Evolutionary conservation across 53 echinoderm and acorn worm genomes (phyloP), one percentile per base, ranked within the genome.

Genomic region (Paelopatides confundens): DNA sequence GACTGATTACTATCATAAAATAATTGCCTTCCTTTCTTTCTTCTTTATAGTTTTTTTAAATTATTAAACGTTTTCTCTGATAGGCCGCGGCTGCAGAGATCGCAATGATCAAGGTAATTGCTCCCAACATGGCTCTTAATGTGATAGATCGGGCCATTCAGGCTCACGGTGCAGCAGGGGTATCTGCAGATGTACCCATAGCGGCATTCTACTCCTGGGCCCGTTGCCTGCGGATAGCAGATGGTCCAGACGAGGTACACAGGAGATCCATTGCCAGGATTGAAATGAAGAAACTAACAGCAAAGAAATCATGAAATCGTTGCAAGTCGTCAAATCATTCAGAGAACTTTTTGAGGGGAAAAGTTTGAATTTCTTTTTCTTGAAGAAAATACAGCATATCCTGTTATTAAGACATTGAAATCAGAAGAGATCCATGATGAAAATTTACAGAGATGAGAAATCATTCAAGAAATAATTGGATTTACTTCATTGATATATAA

Each of bases 221-320:
- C 0, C 69, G 95, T 28, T 76, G 90, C 49, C 89, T 95, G 39
- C 78, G 97, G 76, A 23, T 97, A 12, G 97, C 97, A 12, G 97
- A 97, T 47, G 97, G 97, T 27, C 97, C 97, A n/a, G 97, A 97
- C 35, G 97, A 97, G 71, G 97, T 95, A 0, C 97, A 97, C 68
- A 37, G 95, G 70, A 92, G 93, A 71, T 83, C 95, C 26, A 66
- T 97, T 9, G 95, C 97, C 9, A 93, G 90, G 85, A 93, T 97
- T 63, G 97, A 97, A 62, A 63, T 93, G 35, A 97, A 83, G 62
- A 95, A 93, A 5, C 23, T 82, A 30, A n/a, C 77, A 10, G 3
- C 48, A 24, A 71, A 71, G 74, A 71, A 71, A 24, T 71, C 17
- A 71, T 63, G 2, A 17, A 17, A 29, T 63, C 24, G 63, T 8